Base-by-base conservation (phyloP, 2,888 invertebrate species). In the Netelia virgata region DNA sequence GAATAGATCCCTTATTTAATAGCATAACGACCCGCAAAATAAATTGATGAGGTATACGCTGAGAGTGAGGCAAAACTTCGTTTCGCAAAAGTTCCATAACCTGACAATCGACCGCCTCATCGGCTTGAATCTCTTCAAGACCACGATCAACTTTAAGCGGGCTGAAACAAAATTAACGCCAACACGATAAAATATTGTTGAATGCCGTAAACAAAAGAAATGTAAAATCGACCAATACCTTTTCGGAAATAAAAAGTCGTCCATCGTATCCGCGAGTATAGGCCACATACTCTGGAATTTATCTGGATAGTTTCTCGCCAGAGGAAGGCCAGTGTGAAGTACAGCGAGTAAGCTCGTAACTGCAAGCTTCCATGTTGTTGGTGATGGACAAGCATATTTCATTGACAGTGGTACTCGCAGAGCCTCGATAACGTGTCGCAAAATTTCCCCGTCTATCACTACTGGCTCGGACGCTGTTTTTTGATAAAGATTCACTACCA, bases 221-320 rank as follows among this genome's bases (percentile, higher is more conserved):
- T 57, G 57, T 64, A 41, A 28, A 55, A 53, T 6, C 14, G 14
- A 14, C 28, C 73, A 61, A 1, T 94, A 97, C 97, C 96, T 96
- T 91, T 96, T 96, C 9, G 97, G 97, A 92, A 99, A 99, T 81
- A 99, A 95, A 93, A 99, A 99, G 77, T 97, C 97, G 90, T 99
- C 98, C 53, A 99, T 94, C 0, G 98, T 97, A 73, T 95, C 95
- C 0, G 97, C 98, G 80, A 99, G 94, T 89, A 97, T 97, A 76
- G 96, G 96, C 99, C 99, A 99, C 94, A 97, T 97, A 70, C 95
- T 95, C 76, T 95, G 94, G 92, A 97, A 97, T 59, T 95, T 95
- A 86, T 96, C 96, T 53, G 97, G 96, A 90, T 96, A 95, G 84
- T 96, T 96, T 88, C 98, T 95, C 28, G 98, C 98, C 23, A 99